Evolutionary conservation across 2,797 vertebrate genomes (phyloP).

Genomic region (Sandelia bainsii): DNA sequence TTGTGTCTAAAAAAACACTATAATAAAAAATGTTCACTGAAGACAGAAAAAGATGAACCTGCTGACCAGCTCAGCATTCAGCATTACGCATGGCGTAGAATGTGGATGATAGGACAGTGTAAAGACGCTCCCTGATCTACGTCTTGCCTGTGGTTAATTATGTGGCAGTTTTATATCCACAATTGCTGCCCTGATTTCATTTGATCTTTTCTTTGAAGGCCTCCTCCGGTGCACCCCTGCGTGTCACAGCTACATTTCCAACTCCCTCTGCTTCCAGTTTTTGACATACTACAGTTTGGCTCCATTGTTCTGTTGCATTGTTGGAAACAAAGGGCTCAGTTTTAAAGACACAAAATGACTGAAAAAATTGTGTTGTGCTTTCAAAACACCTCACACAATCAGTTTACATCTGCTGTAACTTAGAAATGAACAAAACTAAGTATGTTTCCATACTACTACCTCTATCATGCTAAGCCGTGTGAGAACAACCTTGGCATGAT

Average conservation of each 20-base stretch:
- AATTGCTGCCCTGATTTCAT: constrained; percentile 14
- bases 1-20: constrained; percentile 4
- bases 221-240: background rate
- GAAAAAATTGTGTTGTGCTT: background rate
- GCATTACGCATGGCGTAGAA: background rate
- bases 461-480: background rate
- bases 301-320: constrained; percentile 30
- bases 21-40: background rate
- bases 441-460: background rate
- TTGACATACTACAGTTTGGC: constrained; percentile 7
- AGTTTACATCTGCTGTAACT: background rate
- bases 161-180: constrained; percentile 2
- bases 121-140: background rate
- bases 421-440: background rate
- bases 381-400: background rate
- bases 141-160: background rate
- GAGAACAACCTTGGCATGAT: background rate
- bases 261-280: constrained; percentile 2
- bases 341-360: constrained; percentile 10
- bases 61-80: background rate
- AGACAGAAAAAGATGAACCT: constrained; percentile 6
- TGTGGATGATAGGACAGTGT: background rate
- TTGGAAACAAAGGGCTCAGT: constrained; percentile 17
- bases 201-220: constrained; percentile 22
- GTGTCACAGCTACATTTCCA: constrained; percentile 12